Evolutionary conservation across 2,797 vertebrate species (phyloP).

Genomic region (Pangasius sanitwongsei): DNA sequence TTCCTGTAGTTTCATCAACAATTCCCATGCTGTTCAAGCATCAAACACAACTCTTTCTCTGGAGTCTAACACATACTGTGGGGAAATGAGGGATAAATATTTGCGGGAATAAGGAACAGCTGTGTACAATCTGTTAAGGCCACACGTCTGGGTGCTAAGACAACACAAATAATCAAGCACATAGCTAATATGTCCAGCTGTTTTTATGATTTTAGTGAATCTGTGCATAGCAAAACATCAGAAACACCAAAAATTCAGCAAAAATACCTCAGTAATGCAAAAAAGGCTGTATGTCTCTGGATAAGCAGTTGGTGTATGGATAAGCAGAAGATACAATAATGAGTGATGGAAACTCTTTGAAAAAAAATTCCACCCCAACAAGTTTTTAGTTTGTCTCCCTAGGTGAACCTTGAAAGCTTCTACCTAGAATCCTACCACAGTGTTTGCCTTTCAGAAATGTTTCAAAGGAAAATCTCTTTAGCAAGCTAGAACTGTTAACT

Average conservation of each 20-base stretch:
- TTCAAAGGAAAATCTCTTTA: neutral
- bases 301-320: neutral
- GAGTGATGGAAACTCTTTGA: neutral
- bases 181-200: neutral
- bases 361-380: neutral
- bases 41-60: conserved; percentile 5
- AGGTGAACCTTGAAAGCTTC: neutral
- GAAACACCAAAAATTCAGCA: neutral
- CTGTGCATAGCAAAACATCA: neutral
- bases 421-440: neutral
- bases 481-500: neutral
- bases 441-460: neutral
- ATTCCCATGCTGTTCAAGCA: neutral
- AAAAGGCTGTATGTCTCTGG: neutral
- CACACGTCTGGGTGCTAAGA: neutral
- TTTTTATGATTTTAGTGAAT: neutral
- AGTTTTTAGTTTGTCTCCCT: neutral
- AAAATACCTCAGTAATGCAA: neutral
- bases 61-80: neutral
- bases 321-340: neutral
- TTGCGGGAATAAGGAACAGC: conserved; percentile 9
- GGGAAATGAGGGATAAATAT: conserved; percentile 12
- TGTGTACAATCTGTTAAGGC: neutral
- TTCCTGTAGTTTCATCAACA: neutral
- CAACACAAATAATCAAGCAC: neutral